Percentiles rank a stretch among this genome's conserved stretches.
phyloP scores from a whole-genome alignment of 2,113 vertebrate genomes.

The Cryptotis parvus region DNA sequence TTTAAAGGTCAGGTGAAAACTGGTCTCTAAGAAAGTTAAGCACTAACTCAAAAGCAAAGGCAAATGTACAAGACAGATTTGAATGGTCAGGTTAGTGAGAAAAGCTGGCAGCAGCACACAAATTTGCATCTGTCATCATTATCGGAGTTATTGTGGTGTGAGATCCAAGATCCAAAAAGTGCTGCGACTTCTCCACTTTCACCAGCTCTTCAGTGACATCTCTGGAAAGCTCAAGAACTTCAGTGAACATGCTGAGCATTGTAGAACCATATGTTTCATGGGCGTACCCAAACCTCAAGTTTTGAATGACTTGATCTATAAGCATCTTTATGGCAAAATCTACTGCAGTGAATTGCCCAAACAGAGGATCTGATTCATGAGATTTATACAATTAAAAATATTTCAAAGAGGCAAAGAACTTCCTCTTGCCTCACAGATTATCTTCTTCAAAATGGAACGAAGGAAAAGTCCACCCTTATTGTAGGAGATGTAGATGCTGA shows the following conservation, averaged over 20 bases:
- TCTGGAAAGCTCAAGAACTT: constrained; percentile 98
- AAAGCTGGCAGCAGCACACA: constrained; percentile 97
- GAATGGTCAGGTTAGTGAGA: constrained; percentile 93
- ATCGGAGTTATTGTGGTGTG: constrained; percentile 98
- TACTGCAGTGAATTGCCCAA: constrained; percentile 94
- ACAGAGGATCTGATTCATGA: constrained; percentile 98
- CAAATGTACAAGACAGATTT: constrained; percentile 95
- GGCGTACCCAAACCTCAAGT: constrained; percentile 99
- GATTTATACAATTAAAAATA: constrained; percentile 98
- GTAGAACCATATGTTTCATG: constrained; percentile 98
- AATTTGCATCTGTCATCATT: constrained; percentile 96
- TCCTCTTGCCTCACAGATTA: constrained; percentile 97
- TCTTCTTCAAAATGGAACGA: constrained; percentile 97
- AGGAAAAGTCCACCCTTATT: constrained; percentile 99
- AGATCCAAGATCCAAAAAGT: constrained; percentile 98
- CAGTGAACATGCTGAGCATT: constrained; percentile 98
- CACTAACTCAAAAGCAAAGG: constrained; percentile 95
- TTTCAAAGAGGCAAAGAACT: constrained; percentile 98
- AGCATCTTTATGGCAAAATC: constrained; percentile 96
- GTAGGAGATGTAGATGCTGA: constrained; percentile 98
- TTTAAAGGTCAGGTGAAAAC: neutral
- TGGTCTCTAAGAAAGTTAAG: constrained; percentile 95
- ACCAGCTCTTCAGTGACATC: constrained; percentile 98
- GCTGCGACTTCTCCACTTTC: constrained; percentile 96
- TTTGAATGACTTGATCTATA: constrained; percentile 97